Evolutionary conservation across 2,113 vertebrate genomes (phyloP).

Genomic region (Melanocharis versteri): DNA sequence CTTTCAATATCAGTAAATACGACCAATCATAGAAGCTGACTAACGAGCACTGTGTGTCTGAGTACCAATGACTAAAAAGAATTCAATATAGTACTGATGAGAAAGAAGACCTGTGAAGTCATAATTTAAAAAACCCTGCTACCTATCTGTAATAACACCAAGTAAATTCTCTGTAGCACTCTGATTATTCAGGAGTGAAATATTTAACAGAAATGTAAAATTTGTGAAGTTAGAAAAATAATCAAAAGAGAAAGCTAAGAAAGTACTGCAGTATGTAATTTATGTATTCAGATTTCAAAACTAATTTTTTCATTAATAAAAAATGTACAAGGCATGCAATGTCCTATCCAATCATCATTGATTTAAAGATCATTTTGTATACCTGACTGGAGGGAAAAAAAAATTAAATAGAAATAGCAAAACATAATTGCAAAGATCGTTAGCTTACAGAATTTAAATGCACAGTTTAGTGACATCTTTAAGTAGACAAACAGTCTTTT

Average conservation of each 20-base stretch:
- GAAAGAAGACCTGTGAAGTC: neutral
- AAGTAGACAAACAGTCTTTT: neutral
- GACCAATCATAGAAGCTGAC: neutral
- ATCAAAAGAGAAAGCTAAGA: neutral
- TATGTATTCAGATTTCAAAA: neutral
- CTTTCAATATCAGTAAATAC: neutral
- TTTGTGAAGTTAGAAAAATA: neutral
- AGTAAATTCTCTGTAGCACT: neutral
- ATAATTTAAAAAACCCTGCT: neutral
- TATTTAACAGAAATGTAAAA: neutral
- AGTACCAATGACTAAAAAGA: neutral
- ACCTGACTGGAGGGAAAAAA: neutral
- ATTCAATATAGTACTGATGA: neutral
- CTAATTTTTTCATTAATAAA: neutral
- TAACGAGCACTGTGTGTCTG: neutral
- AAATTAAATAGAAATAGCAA: neutral
- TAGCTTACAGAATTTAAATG: neutral
- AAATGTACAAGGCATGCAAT: neutral
- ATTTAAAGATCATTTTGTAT: neutral
- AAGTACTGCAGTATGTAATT: neutral
- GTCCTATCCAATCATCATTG: neutral
- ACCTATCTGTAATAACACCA: neutral
- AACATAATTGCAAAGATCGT: neutral
- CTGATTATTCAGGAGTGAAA: neutral
- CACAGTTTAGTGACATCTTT: neutral